Evolutionary conservation across 2,113 vertebrate species (phyloP).

Genomic region (Bucco capensis): DNA sequence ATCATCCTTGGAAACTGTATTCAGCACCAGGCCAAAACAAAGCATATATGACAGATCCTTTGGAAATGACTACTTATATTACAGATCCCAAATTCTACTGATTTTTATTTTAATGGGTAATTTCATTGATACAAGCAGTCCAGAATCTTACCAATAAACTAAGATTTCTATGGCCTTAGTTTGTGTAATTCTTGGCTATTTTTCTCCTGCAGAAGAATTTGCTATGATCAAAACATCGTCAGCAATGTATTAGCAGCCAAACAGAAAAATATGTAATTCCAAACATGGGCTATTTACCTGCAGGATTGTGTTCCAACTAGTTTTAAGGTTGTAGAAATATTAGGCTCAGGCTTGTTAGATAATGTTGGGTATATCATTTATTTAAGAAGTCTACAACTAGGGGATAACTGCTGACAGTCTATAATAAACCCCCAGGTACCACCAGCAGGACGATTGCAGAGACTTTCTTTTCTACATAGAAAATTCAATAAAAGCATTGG

Average conservation of each 20-base stretch:
- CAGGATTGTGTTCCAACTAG: neutral
- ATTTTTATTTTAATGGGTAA: neutral
- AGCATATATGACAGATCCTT: neutral
- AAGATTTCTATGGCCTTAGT: neutral
- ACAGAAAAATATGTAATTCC: neutral
- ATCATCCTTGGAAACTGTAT: neutral
- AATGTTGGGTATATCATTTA: neutral
- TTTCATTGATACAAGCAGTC: neutral
- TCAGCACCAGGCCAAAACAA: neutral
- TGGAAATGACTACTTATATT: neutral
- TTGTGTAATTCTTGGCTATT: neutral
- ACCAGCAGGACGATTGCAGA: neutral
- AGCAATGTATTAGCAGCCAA: neutral
- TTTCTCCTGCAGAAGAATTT: neutral
- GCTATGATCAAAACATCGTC: neutral
- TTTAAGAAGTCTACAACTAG: neutral
- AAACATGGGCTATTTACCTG: neutral
- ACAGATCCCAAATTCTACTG: neutral
- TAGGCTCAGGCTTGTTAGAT: neutral
- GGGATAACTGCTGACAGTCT: neutral
- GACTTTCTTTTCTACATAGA: neutral
- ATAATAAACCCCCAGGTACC: neutral
- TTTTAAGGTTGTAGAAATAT: neutral
- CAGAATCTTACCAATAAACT: neutral
- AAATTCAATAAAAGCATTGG: neutral